phyloP scores from a whole-genome alignment of 2,113 vertebrate species.

The Pelecanus crispus region DNA sequence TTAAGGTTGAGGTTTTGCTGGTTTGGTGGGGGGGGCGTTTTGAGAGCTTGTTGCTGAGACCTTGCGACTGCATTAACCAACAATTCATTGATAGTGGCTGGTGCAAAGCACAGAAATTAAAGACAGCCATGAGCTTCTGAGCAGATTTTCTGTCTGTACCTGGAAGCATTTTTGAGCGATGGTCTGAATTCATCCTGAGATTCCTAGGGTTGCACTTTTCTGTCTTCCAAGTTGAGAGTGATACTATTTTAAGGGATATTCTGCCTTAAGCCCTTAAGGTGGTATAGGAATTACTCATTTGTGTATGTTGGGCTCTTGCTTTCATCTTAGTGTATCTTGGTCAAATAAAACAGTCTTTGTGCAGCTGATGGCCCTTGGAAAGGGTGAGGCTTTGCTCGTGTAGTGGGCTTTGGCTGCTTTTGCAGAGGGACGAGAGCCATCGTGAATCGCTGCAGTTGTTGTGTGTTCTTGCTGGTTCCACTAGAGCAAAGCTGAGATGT shows the following conservation, averaged over 20 bases:
- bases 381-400: neutral
- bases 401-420: neutral
- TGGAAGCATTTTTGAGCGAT: neutral
- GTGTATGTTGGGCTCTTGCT: neutral
- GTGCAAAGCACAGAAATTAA: neutral
- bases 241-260: neutral
- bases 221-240: neutral
- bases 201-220: neutral
- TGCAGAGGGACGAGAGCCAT: neutral
- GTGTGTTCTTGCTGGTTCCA: neutral
- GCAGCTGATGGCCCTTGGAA: neutral
- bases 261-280: neutral
- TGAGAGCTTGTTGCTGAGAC: neutral
- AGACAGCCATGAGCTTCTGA: neutral
- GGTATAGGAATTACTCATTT: neutral
- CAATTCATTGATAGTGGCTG: neutral
- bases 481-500: neutral
- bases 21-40: neutral
- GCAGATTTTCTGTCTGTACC: neutral
- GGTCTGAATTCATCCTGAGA: neutral
- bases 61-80: rapidly evolving
- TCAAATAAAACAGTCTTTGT: neutral
- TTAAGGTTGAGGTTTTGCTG: neutral
- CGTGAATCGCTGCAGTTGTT: neutral
- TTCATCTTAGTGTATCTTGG: neutral